Evolutionary conservation across 1,140 invertebrate species (phyloP), one percentile per base, ranked within the genome.

Genomic region (Plectrocnemia conspersa): DNA sequence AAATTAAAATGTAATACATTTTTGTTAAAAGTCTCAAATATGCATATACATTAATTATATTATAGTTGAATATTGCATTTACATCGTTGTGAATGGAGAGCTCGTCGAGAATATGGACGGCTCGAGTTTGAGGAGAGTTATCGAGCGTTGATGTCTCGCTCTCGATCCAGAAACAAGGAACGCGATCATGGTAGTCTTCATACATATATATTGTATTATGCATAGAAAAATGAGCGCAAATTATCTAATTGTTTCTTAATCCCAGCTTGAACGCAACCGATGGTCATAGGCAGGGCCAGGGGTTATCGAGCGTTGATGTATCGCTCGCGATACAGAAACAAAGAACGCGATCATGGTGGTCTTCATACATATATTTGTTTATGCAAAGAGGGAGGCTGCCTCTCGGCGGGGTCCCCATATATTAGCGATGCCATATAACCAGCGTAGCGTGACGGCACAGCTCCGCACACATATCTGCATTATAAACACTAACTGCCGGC

Each of bases 381-480:
- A 74, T 75, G 72, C 71, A 75, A 75, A 75, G 73, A 73, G 73
- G 70, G 25, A 29, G 68, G 63, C 65, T 64, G 65, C 69, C 66
- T 68, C 62, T 22, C 23, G 32, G 15, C 36, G n/a, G 5, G 19
- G 42, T n/a, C 32, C 33, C 53, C n/a, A n/a, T 32, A 55, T 71
- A 75, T 75, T 74, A 74, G 71, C 71, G 69, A 75, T 74, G 71
- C 71, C 71, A 73, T 74, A 75, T 74, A 74, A 68, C 68, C 71
- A 71, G 68, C 69, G 69, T 68, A 73, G 69, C 73, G 69, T 75
- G 72, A 67, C 64, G 68, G 71, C 72, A 40, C 50, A 72, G 68
- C 70, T 68, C 69, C 71, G 72, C 71, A 74, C 71, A 74, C 71
- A 74, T 74, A 74, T 75, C 73, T 74, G 71, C 73, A 75, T 75